Base-by-base conservation (phyloP, 2,113 vertebrate genomes). In the Nothoprocta perdicaria region DNA sequence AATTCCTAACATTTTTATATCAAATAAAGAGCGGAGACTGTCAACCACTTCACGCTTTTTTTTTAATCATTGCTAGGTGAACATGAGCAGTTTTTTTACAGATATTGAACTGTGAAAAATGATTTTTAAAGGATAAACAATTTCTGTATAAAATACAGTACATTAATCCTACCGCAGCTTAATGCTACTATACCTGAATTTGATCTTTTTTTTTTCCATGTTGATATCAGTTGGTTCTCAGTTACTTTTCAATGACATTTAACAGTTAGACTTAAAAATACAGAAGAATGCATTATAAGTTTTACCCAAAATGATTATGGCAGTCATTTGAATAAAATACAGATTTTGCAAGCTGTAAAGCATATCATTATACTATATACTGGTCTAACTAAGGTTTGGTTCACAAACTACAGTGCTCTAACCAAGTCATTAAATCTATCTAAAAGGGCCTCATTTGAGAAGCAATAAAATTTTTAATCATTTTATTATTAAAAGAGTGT, bases 401-500 rank as follows among this genome's bases (percentile, higher is more conserved):
- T 98, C 97, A 98, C 97, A 98, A 98, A 98, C 97, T 98, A 97
- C 95, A 97, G 97, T 96, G 96, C 98, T 98, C 97, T 98, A 98
- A 98, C 97, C 98, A 99, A 99, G 98, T 98, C 98, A 98, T 99
- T 99, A 99, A 99, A 98, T 98, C 98, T 98, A 98, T 98, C 98
- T 98, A 98, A 99, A 99, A 98, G 98, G 98, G 98, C 98, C 98
- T 99, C 98, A 99, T 99, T 99, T 99, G 98, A 99, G 98, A 98
- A 98, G 99, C 98, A 99, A 99, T 99, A 99, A 99, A 99, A 98
- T 97, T 98, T 99, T 98, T 99, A 99, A 99, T 99, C 98, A 99
- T 99, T 99, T 99, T 99, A 99, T 99, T 99, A 99, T 98, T 99
- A 99, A 99, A 99, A 99, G 99, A 99, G 99, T 99, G 98, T 99